Base-by-base conservation (phyloP, 2,113 vertebrate species). In the Harpagus bidentatus region DNA sequence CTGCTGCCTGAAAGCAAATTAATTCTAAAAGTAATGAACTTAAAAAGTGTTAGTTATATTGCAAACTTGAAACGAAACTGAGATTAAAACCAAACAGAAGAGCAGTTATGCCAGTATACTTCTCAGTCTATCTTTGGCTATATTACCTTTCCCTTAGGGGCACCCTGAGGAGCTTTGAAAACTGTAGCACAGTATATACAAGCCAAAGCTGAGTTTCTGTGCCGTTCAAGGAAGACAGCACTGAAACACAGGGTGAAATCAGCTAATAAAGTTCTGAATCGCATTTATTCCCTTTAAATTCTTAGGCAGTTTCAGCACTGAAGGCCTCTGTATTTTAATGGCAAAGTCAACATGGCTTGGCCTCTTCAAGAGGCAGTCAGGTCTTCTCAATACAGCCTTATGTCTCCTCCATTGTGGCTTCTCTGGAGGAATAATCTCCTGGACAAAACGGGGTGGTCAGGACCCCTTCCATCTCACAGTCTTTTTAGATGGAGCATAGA, bases 351-450 rank as follows among this genome's bases (percentile, higher is more conserved):
- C 45, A 3, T 0, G 14, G 40, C 52, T 32, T n/a, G 63, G 58
- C 28, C 21, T 63, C 32, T 31, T 40, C 19, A 50, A 25, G 11
- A 58, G 25, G 26, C 31, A 50, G 12, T 16, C 11, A 14, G 43
- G 18, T 50, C 48, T 45, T 82, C 42, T 9, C 31, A 13, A 11
- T 5, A 11, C 43, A 52, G 45, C 42, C 52, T 58, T 63, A 13
- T 0, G 0, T 32, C 71, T 67, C 28, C 59, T 62, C 38, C 31
- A 2, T 1, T 6, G 36, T 23, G 29, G 25, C 69, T 73, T 19
- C 48, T 77, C 36, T 31, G 32, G 31, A 80, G 38, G 21, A 71
- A 66, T 19, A 38, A 65, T 13, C 43, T 38, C 47, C 58, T 16
- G 38, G 28, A 55, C 76, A 48, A 34, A 52, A 52, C 0, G 1